Conservation (phyloP, 2,113 vertebrate genomes). For the Natator depressus region DNA sequence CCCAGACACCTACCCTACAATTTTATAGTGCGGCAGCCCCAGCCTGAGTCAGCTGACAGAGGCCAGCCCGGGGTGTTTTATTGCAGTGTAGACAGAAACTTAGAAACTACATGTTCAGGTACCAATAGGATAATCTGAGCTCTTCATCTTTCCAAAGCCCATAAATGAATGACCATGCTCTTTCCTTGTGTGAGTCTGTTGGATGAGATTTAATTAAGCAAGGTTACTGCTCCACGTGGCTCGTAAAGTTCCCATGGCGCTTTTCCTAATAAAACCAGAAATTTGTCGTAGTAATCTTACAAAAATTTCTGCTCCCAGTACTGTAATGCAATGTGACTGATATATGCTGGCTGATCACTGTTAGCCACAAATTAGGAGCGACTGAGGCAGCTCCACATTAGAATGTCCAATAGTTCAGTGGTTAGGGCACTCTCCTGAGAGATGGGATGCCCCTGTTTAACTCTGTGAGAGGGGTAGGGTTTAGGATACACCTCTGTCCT, state of each 20-base stretch:
- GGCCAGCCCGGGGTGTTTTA: not conserved
- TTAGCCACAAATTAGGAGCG: not conserved
- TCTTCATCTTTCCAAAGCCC: not conserved
- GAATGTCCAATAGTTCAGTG: not conserved
- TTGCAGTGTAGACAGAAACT: not conserved
- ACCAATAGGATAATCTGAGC: not conserved
- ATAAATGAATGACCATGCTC: rapidly evolving
- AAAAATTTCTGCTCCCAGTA: not conserved
- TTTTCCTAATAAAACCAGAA: not conserved
- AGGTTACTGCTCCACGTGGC: not conserved
- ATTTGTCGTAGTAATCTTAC: not conserved
- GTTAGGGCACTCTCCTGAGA: not conserved
- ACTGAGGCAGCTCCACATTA: not conserved
- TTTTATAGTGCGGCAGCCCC: too few species aligned
- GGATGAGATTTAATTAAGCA: not conserved
- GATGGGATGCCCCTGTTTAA: not conserved
- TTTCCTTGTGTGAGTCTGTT: not conserved
- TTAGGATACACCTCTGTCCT: not conserved
- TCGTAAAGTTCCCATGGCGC: not conserved
- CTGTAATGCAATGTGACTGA: not conserved
- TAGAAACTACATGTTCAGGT: not conserved
- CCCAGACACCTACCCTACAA: too few species aligned
- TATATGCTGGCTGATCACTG: not conserved
- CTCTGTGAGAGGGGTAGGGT: not conserved
- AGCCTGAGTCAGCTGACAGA: not conserved